Conservation (phyloP, 2,888 invertebrate species). For the Sycophila texana region DNA sequence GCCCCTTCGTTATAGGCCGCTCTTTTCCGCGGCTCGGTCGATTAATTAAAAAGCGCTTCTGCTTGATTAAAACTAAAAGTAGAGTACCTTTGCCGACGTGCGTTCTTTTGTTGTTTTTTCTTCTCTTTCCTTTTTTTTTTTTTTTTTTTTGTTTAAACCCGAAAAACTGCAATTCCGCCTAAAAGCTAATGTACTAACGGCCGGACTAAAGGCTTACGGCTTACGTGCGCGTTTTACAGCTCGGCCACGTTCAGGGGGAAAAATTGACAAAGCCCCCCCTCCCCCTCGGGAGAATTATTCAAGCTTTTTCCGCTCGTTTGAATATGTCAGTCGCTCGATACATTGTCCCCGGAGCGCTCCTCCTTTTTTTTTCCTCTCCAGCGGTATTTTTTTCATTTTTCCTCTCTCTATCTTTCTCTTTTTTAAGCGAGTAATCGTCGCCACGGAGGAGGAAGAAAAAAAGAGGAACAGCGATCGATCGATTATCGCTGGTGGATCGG, state of each 20-base stretch:
- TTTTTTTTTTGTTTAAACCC: no score
- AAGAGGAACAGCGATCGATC: conserved; percentile 22
- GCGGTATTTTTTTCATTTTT: conserved; percentile 14
- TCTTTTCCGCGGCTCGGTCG: no score
- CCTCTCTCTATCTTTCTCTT: not conserved
- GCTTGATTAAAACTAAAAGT: no score
- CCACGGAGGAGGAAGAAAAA: conserved; percentile 16
- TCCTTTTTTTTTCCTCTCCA: conserved; percentile 21
- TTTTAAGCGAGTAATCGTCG: conserved; percentile 24
- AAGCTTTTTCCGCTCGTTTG: conserved; percentile 46
- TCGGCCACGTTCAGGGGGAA: not conserved
- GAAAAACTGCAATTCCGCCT: conserved; percentile 28
- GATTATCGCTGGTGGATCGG: conserved; percentile 41
- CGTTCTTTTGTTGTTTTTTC: not conserved
- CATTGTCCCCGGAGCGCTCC: not conserved
- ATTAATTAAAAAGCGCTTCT: no score
- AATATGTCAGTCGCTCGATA: conserved; percentile 33
- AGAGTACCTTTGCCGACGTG: no score
- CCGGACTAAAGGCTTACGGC: conserved; percentile 15
- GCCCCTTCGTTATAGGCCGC: no score
- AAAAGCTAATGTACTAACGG: conserved; percentile 34
- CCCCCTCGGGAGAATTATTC: conserved; percentile 41
- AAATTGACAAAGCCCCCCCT: conserved; percentile 23
- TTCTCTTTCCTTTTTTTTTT: no score
- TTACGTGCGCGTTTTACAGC: conserved; percentile 8